phyloP scores from a whole-genome alignment of 2,113 vertebrate species.

The Bufo bufo region DNA sequence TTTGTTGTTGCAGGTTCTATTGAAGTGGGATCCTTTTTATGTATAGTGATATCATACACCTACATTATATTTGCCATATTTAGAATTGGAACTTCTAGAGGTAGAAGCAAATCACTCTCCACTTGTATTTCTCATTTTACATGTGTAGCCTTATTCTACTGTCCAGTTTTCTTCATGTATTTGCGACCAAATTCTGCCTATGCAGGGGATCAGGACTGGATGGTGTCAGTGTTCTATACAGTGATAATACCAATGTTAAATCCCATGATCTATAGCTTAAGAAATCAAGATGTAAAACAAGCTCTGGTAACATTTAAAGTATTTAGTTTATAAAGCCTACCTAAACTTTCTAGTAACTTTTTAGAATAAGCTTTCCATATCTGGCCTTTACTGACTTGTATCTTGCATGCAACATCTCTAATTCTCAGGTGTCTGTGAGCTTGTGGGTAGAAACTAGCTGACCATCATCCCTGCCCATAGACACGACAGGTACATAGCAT shows the following conservation, averaged over 20 bases:
- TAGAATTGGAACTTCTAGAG: neutral
- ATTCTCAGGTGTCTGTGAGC: no score
- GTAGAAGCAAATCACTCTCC: conserved; percentile 21
- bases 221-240: conserved; percentile 43
- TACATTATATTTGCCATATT: conserved; percentile 13
- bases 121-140: conserved; percentile 41
- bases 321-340: no score
- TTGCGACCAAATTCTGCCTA: conserved; percentile 26
- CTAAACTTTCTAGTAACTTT: no score
- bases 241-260: conserved; percentile 38
- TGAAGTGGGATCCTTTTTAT: conserved; percentile 38
- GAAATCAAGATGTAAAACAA: conserved; percentile 34
- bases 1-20: conserved; percentile 6
- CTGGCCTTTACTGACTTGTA: no score
- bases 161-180: conserved; percentile 37
- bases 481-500: no score
- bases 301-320: neutral
- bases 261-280: conserved; percentile 42
- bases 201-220: conserved; percentile 2
- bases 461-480: no score
- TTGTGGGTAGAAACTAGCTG: no score
- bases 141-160: conserved; percentile 38
- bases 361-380: no score
- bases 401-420: no score
- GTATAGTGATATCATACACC: conserved; percentile 41